These are phyloP conservation scores for Zelostemma sp. DNA, from an alignment of 1,140 invertebrate species.

Conservation along the genomic window DNA sequence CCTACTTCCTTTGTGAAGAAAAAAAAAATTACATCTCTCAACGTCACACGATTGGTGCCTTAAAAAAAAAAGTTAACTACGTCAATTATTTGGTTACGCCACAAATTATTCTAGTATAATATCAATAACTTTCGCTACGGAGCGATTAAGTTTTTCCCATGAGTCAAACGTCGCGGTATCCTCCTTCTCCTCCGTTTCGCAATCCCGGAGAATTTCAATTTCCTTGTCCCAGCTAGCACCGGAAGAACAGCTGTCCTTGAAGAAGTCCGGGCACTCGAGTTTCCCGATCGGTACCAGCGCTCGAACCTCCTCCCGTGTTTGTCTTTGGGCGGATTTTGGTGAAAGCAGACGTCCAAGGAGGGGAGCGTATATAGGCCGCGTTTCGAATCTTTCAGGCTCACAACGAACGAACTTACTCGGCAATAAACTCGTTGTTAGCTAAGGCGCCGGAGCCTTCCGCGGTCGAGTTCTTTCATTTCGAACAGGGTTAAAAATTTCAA, in stretches of 20 bases:
- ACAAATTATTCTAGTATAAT: too few relatives aligned
- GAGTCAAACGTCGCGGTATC: too few relatives aligned
- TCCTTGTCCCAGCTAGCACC: not conserved
- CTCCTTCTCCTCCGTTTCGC: too few relatives aligned
- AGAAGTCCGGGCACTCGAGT: conserved; percentile 14
- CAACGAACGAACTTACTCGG: conserved; percentile 62
- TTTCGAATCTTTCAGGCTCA: conserved; percentile 63
- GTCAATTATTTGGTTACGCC: too few relatives aligned
- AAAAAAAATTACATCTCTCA: too few relatives aligned
- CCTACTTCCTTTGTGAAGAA: too few relatives aligned
- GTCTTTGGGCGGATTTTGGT: conserved; percentile 58
- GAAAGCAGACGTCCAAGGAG: conserved; percentile 58
- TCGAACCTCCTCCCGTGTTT: conserved; percentile 35
- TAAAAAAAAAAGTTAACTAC: too few relatives aligned
- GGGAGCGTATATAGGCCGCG: conserved; percentile 68
- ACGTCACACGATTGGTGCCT: too few relatives aligned
- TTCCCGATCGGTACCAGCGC: conserved; percentile 5
- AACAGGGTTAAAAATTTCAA: not conserved
- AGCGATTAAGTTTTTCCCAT: too few relatives aligned
- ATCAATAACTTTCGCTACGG: too few relatives aligned
- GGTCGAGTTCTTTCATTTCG: conserved; percentile 12
- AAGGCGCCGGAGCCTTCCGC: conserved; percentile 46
- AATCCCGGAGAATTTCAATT: too few relatives aligned
- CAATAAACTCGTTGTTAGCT: conserved; percentile 38
- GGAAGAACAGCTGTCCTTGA: conserved; percentile 23